A percentile compares a stretch with the other conserved stretches of the same genome.
Evolutionary conservation across 2,888 invertebrate genomes (phyloP).

Genomic region (Torymus aiolomorphi): DNA sequence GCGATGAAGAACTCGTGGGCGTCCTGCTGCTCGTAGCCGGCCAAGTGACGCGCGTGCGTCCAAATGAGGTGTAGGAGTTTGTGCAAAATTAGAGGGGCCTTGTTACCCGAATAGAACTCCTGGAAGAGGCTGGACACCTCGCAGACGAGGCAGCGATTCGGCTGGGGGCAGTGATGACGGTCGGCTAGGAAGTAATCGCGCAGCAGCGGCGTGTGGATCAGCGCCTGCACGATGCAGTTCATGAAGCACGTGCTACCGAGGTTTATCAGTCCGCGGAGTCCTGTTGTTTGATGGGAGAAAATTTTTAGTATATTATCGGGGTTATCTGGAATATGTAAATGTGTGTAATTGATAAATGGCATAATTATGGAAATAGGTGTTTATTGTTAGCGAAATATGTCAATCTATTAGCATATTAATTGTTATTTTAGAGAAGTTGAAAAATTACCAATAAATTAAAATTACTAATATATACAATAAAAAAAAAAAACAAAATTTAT

Average conservation of each 20-base stretch:
- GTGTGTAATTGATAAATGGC: too few species aligned
- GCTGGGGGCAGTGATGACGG: constrained; percentile 89
- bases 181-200: constrained; percentile 97
- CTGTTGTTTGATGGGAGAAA: constrained; percentile 68
- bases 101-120: constrained; percentile 95
- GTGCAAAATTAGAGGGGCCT: constrained; percentile 91
- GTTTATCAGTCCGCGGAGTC: constrained; percentile 95
- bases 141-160: constrained; percentile 93
- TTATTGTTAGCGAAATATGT: too few species aligned
- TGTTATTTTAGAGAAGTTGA: too few species aligned
- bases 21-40: constrained; percentile 98
- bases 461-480: too few species aligned
- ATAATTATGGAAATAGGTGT: too few species aligned
- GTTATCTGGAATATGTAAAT: too few species aligned
- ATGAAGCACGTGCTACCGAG: constrained; percentile 98
- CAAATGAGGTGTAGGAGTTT: constrained; percentile 94
- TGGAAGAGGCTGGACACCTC: constrained; percentile 97
- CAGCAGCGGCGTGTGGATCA: constrained; percentile 95
- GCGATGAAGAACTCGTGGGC: constrained; percentile 99
- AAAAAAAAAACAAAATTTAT: too few species aligned
- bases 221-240: constrained; percentile 95
- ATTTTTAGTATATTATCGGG: too few species aligned
- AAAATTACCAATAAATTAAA: too few species aligned
- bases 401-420: too few species aligned
- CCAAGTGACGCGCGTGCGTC: constrained; percentile 96